Evolutionary conservation across 1,140 invertebrate genomes (phyloP), one percentile per base, ranked within the genome.

Genomic region (Andrena cerasifolii): DNA sequence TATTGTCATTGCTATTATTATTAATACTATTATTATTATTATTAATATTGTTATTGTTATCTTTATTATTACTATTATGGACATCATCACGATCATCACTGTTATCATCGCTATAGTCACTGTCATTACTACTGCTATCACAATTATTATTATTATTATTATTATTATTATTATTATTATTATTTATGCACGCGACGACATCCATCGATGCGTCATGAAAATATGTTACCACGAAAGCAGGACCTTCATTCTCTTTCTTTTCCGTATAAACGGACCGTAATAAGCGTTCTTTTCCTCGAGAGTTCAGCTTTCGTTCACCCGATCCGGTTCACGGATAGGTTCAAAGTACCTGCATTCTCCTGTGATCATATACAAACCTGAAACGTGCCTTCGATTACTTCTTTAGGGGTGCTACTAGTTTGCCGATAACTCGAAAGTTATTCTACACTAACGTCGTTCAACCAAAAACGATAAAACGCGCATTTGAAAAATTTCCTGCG

Each of bases 1-100:
- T 72, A 28, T 79, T 51, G 65, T 56, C 63, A 5, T 61, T 54
- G 47, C 62, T 75, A 72, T 74, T n/a, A 85, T 47, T 67, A 82
- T 72, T 78, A 36, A 78, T 56, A 59, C 36, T 51, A 73, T 10
- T 71, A 63, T 54, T 51, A 59, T 80, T 45, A 61, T 51, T 63
- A 47, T 18, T 74, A 56, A 31, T 68, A 65, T 56, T 62, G 47
- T 79, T 47, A 65, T 65, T 79, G 24, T 43, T 67, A 47, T 14
- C 21, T 58, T 24, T 71, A 71, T 18, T 40, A 24, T 49, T 66
- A 26, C 66, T 67, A 65, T 51, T 33, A 16, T 61, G 14, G 10
- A 67, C 49, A 79, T 56, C 45, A 16, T 72, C 49, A 33, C 77
- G 59, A 6, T 51, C 2, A 49, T 56, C 14, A 33, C 53, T 3